These are phyloP conservation scores for Brachionus plicatilis DNA, from an alignment of 1,140 invertebrate species.

Conservation along the genomic window DNA sequence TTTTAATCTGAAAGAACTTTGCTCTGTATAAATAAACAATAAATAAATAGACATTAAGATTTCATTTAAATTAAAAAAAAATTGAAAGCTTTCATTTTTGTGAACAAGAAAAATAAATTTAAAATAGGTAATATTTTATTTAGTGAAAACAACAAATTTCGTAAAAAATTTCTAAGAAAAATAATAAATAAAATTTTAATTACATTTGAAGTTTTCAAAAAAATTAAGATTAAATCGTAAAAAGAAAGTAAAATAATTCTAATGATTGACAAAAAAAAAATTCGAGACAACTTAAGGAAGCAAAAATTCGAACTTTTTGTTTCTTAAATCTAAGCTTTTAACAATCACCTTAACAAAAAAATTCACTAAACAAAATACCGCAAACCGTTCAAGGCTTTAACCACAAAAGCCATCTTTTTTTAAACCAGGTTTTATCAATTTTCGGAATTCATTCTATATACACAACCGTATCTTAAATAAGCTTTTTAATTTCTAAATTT, in stretches of 20 bases:
- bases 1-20: too few species aligned
- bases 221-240: neutral
- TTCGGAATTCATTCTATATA: neutral
- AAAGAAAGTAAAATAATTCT: neutral
- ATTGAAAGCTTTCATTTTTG: neutral
- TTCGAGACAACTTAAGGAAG: neutral
- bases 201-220: neutral
- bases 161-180: neutral
- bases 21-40: neutral
- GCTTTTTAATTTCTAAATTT: neutral
- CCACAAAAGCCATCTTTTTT: neutral
- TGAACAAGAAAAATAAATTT: neutral
- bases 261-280: neutral
- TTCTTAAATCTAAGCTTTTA: neutral
- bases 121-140: neutral
- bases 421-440: neutral
- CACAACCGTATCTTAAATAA: neutral
- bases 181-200: neutral
- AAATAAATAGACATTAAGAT: neutral
- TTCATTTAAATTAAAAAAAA: neutral
- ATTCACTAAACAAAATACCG: neutral
- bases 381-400: neutral
- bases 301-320: neutral
- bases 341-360: neutral
- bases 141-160: constrained; percentile 1